phyloP scores from a whole-genome alignment of 2,888 invertebrate species.

The Epinotia demarniana region DNA sequence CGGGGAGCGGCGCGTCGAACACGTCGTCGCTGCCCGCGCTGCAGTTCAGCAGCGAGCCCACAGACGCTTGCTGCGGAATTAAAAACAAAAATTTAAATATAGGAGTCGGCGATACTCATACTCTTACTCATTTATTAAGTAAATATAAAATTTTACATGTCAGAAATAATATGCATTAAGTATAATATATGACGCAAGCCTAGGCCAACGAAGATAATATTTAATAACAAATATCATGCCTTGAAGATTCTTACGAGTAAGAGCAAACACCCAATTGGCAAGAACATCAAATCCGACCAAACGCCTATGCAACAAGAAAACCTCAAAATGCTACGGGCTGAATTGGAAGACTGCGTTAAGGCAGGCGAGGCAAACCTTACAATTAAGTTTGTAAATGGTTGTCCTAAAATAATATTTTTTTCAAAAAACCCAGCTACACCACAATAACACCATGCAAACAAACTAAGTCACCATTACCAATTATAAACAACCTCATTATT shows the following conservation, averaged over 20 bases:
- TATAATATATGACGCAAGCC: too few relatives aligned
- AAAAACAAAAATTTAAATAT: too few relatives aligned
- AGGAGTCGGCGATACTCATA: too few relatives aligned
- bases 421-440: not conserved
- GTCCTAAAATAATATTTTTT: not conserved
- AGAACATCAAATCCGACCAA: too few relatives aligned
- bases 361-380: not conserved
- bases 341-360: not conserved
- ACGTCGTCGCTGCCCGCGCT: slow-evolving; percentile 90
- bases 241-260: too few relatives aligned
- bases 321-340: not conserved
- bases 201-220: too few relatives aligned
- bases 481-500: not conserved
- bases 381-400: slow-evolving; percentile 1
- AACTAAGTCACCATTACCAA: not conserved
- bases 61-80: slow-evolving; percentile 74
- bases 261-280: too few relatives aligned
- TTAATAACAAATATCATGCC: too few relatives aligned
- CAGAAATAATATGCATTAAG: too few relatives aligned
- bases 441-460: not conserved
- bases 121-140: too few relatives aligned
- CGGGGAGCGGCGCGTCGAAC: slow-evolving; percentile 73
- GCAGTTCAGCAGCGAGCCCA: slow-evolving; percentile 88
- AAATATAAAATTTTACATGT: too few relatives aligned
- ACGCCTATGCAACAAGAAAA: not conserved